Evolutionary conservation across 2,113 vertebrate species (phyloP).

Genomic region (Equus quagga): DNA sequence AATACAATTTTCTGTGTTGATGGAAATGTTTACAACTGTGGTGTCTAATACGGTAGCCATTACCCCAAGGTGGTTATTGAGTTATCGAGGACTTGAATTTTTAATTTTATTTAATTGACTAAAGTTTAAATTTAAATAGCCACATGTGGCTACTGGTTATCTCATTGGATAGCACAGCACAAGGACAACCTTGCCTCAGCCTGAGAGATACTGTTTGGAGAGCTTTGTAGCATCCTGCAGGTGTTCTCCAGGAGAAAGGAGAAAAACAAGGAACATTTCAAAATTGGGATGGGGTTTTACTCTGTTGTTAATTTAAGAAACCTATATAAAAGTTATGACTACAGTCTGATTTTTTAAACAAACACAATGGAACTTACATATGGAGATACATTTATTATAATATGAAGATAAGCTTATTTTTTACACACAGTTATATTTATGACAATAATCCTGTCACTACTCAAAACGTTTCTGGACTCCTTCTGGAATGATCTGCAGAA

Average conservation of each 20-base stretch:
- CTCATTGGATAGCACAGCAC: background rate
- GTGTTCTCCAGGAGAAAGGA: background rate
- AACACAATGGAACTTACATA: background rate
- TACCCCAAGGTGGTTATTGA: background rate
- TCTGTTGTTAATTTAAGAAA: slow-evolving; percentile 18
- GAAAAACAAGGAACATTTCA: background rate
- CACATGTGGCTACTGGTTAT: background rate
- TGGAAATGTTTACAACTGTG: background rate
- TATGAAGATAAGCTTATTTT: background rate
- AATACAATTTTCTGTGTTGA: background rate
- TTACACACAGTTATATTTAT: background rate
- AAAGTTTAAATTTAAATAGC: slow-evolving; percentile 21
- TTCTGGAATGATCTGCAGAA: background rate
- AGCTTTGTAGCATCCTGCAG: background rate
- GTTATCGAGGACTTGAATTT: background rate
- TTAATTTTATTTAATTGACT: background rate
- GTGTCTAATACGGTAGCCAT: background rate
- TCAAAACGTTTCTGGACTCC: background rate
- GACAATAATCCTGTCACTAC: background rate
- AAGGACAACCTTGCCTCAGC: background rate
- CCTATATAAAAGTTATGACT: background rate
- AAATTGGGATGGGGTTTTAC: background rate
- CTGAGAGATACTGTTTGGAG: background rate
- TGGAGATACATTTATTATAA: background rate
- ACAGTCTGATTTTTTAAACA: background rate